These are phyloP conservation scores for Enteromius thamalakanensis DNA, from an alignment of 2,797 vertebrate genomes.

Conservation along the genomic window DNA sequence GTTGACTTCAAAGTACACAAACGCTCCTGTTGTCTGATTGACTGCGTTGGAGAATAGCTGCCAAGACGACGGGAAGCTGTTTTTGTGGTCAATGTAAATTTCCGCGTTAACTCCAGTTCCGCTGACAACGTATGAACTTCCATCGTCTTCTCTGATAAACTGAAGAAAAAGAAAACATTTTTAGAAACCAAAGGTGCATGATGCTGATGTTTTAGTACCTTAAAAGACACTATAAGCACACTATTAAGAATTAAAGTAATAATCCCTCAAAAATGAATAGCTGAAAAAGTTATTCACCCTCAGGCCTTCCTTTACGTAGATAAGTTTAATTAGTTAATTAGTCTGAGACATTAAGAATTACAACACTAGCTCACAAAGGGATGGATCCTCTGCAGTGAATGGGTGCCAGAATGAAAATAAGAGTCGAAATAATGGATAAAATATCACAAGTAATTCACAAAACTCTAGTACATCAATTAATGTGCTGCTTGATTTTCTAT, in stretches of 20 bases:
- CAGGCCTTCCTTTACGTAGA: neutral
- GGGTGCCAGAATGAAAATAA: neutral
- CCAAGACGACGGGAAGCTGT: conserved; percentile 67
- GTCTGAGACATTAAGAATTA: neutral
- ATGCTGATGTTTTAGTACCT: neutral
- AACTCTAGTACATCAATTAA: neutral
- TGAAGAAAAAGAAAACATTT: conserved; percentile 43
- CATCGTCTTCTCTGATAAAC: conserved; percentile 73
- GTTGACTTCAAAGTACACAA: conserved; percentile 68
- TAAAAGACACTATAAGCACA: neutral
- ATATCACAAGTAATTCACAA: neutral
- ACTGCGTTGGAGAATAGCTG: conserved; percentile 71
- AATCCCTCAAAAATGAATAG: neutral
- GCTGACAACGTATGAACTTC: conserved; percentile 70
- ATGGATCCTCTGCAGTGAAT: neutral
- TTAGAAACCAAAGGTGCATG: neutral
- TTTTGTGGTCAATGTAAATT: conserved; percentile 49
- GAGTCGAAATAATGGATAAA: neutral
- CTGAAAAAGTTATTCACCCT: neutral
- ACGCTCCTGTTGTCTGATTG: conserved; percentile 66
- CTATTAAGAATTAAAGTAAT: neutral
- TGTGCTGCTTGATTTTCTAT: neutral
- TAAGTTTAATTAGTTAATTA: neutral
- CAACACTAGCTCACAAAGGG: neutral
- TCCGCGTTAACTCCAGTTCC: conserved; percentile 67